A percentile compares a stretch with the other conserved stretches of the same genome.
Conservation (phyloP, 1,140 invertebrate species). For the Scaptodrosophila lebanonensis region DNA sequence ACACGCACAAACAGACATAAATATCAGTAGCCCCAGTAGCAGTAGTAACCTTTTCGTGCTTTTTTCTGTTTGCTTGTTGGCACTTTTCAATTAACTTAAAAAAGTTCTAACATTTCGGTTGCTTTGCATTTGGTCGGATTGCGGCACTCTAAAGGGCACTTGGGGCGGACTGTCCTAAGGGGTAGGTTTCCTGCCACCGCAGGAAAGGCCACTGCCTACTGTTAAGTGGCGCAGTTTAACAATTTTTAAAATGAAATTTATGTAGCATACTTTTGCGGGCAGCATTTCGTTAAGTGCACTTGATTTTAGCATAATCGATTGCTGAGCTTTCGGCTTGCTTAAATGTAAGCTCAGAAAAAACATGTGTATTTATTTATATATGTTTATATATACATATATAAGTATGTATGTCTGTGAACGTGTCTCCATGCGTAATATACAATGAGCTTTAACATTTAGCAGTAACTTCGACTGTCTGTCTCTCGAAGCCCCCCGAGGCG, state of each 20-base stretch:
- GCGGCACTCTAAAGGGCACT: too few species aligned
- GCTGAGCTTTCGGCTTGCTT: neutral
- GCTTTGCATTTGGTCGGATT: conserved; percentile 2
- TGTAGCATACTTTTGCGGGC: conserved; percentile 2
- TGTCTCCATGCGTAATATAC: too few species aligned
- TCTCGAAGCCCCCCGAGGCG: conserved; percentile 26
- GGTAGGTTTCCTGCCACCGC: too few species aligned
- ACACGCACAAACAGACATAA: conserved; percentile 64
- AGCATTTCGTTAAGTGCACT: conserved; percentile 71
- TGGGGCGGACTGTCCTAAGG: too few species aligned
- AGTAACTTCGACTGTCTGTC: too few species aligned
- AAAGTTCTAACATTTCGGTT: conserved; percentile 34
- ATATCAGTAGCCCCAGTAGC: too few species aligned
- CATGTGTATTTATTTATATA: too few species aligned
- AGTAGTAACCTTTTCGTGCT: neutral
- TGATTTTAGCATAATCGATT: conserved; percentile 41
- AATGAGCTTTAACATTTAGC: too few species aligned
- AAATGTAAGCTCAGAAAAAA: too few species aligned
- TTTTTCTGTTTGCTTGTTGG: conserved; percentile 8
- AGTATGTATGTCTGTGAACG: too few species aligned
- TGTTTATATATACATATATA: too few species aligned
- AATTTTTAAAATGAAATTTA: conserved; percentile 5
- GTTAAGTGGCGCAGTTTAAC: conserved; percentile 14
- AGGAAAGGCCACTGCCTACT: too few species aligned
- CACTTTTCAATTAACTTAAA: conserved; percentile 70